Conservation (phyloP, 2,113 vertebrate species). For the Delphinus delphis region DNA sequence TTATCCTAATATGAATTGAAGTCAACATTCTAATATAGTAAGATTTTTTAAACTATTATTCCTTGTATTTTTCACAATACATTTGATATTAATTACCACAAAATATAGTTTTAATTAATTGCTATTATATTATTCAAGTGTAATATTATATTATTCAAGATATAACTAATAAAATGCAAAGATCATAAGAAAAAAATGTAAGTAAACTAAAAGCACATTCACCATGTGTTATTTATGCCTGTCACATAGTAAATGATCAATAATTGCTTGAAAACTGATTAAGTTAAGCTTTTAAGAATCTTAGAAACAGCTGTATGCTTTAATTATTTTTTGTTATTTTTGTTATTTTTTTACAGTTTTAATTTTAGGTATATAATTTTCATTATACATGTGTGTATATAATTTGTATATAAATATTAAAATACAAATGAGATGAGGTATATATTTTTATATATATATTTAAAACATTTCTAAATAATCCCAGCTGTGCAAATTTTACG, state of each 20-base stretch:
- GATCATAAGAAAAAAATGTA: not conserved
- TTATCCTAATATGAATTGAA: not conserved
- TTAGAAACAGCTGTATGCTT: not conserved
- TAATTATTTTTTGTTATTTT: no score
- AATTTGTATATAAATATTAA: not conserved
- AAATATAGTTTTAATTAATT: not conserved
- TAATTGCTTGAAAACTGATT: not conserved
- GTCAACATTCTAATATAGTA: not conserved
- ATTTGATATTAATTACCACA: not conserved
- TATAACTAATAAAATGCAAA: not conserved
- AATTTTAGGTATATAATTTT: not conserved
- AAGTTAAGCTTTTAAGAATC: not conserved
- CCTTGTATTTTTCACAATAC: not conserved
- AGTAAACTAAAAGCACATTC: not conserved
- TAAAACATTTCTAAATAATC: not conserved
- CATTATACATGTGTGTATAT: not conserved
- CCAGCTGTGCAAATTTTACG: not conserved
- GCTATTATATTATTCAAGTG: not conserved
- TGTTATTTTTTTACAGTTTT: not conserved
- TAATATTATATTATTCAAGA: not conserved
- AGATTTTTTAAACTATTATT: not conserved
- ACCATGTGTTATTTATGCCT: not conserved
- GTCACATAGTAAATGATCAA: not conserved
- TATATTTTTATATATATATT: not conserved
- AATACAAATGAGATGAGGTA: not conserved